A percentile compares a stretch with the other conserved stretches of the same genome.
phyloP scores from a whole-genome alignment of 2,888 invertebrate species.

The Elysia crispata region DNA sequence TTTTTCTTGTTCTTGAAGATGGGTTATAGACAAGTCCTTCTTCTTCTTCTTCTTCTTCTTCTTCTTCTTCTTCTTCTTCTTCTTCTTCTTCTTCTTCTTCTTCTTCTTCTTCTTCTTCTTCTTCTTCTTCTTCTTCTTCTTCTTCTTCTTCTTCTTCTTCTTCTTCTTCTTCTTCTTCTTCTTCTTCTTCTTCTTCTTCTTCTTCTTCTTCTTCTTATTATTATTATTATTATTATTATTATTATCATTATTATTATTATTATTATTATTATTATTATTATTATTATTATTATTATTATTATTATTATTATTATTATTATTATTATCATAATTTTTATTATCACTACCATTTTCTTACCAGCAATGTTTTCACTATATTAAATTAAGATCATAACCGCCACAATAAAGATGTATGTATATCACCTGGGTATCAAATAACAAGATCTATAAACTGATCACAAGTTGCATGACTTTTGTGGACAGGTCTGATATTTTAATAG shows the following conservation, averaged over 20 bases:
- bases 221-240: constrained; percentile 12
- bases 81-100: not conserved
- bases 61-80: not conserved
- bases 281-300: not conserved
- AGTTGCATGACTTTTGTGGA: too few species aligned
- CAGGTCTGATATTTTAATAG: too few species aligned
- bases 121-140: not conserved
- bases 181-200: constrained; percentile 30
- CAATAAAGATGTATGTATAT: too few species aligned
- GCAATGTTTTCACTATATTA: too few species aligned
- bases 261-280: constrained; percentile 1
- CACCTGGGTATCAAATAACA: too few species aligned
- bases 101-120: constrained; percentile 4
- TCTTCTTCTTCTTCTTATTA: too few species aligned
- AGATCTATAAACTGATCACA: too few species aligned
- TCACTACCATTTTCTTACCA: too few species aligned
- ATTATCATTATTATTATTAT: constrained; percentile 21
- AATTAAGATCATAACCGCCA: too few species aligned
- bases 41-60: not conserved
- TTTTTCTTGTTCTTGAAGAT: not conserved
- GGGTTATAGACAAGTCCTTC: not conserved
- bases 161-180: constrained; percentile 20
- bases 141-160: constrained; percentile 1
- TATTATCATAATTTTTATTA: too few species aligned
- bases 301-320: not conserved